Conservation (phyloP, 1,140 invertebrate genomes). For the Trinorchestia longiramus region DNA sequence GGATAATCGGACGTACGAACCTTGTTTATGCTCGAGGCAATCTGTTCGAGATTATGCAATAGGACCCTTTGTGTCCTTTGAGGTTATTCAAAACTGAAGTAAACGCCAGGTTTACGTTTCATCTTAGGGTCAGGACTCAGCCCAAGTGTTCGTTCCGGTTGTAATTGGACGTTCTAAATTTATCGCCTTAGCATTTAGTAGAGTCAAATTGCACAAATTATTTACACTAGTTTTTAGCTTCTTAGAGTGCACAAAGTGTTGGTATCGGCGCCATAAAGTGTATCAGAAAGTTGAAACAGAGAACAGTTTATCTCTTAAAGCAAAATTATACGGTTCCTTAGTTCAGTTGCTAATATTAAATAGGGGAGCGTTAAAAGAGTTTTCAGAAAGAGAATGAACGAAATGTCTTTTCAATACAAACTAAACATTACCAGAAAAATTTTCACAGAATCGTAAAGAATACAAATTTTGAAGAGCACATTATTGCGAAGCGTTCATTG, state of each 20-base stretch:
- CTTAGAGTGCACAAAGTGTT: not conserved
- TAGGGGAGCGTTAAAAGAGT: not conserved
- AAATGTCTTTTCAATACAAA: not conserved
- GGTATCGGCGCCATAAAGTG: not conserved
- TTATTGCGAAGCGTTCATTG: not conserved
- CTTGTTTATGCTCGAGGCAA: not conserved
- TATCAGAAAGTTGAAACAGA: not conserved
- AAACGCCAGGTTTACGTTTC: not conserved
- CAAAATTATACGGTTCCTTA: not conserved
- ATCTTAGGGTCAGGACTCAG: not conserved
- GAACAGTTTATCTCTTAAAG: no score
- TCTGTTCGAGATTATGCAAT: not conserved
- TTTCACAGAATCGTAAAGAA: not conserved
- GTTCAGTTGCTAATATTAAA: not conserved
- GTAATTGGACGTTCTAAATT: not conserved
- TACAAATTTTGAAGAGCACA: not conserved
- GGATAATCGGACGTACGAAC: not conserved
- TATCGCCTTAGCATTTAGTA: not conserved
- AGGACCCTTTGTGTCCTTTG: not conserved
- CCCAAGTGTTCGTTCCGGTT: not conserved
- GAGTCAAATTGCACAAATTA: not conserved
- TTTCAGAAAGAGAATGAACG: not conserved
- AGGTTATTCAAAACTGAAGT: not conserved
- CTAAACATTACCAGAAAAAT: not conserved
- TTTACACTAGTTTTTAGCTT: not conserved